phyloP scores from a whole-genome alignment of 23 tunicate genomes.

The Clavelina lepadiformis region DNA sequence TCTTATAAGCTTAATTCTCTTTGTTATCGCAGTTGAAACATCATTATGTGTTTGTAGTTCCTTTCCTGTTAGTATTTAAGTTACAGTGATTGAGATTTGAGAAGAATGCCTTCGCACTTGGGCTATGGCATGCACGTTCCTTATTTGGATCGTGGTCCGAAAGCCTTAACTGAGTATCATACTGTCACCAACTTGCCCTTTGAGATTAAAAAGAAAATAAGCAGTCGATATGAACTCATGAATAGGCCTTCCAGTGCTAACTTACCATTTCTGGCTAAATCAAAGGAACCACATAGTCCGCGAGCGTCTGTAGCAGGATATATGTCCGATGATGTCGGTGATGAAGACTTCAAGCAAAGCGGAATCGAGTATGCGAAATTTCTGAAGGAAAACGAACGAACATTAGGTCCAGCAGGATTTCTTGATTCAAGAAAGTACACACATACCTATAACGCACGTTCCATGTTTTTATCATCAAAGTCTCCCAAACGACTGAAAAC shows the following conservation, averaged over 20 bases:
- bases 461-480: slow-evolving; percentile 32
- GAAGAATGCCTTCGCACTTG: slow-evolving; percentile 85
- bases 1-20: too few relatives aligned
- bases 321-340: slow-evolving; percentile 18
- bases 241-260: slow-evolving; percentile 73
- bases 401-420: slow-evolving; percentile 71
- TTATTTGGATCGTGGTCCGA: slow-evolving; percentile 85
- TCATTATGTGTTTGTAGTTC: too few relatives aligned
- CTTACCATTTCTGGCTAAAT: slow-evolving; percentile 34
- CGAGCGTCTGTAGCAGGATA: slow-evolving; percentile 50
- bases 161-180: slow-evolving; percentile 65
- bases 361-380: slow-evolving; percentile 74
- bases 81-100: too few relatives aligned
- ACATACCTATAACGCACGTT: slow-evolving; percentile 56
- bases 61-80: too few relatives aligned
- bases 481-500: slow-evolving; percentile 8
- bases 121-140: slow-evolving; percentile 95
- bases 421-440: slow-evolving; percentile 79
- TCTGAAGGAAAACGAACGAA: slow-evolving; percentile 77
- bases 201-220: slow-evolving; percentile 60
- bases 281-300: slow-evolving; percentile 38
- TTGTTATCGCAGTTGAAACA: too few relatives aligned
- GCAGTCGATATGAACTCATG: slow-evolving; percentile 56
- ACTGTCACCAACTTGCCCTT: slow-evolving; percentile 84
- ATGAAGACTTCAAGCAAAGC: slow-evolving; percentile 35